Evolutionary conservation across 2,888 invertebrate species (phyloP), one percentile per base, ranked within the genome.

Genomic region (Syritta pipiens): DNA sequence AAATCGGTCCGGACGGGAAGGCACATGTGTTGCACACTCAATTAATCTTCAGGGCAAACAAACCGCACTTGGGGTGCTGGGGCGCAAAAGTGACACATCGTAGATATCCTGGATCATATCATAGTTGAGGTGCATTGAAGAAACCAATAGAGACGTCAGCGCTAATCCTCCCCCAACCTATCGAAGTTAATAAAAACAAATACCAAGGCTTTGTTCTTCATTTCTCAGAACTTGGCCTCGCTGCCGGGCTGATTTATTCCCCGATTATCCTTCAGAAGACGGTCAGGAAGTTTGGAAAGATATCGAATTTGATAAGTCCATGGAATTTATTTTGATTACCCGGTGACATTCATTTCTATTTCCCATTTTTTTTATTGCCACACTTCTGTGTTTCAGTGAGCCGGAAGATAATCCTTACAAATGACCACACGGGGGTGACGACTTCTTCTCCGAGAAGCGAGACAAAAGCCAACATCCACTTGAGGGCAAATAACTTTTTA

Each of bases 241-340:
- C n/a, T n/a, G 20, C 10, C 44, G 7, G 42, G 24, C 62, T 68
- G 74, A 79, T 79, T 79, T 74, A 79, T 79, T 62, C 53, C 35
- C 17, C 74, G 67, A 79, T 68, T 68, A 60, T 67, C 60, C 48
- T 49, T 71, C 6, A 4, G 1, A 49, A 42, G 26, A 20, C 10
- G 14, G 12, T 7, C n/a, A 12, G 6, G n/a, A 14, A 35, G 20
- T 46, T 10, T 49, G n/a, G 26, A 14, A 55, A 55, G 72, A 62
- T 74, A 79, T 74, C 68, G 79, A 74, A 20, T 68, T 62, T 62
- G 74, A 63, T 75, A 82, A 83, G 82, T 82, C 81, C 67, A 26
- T 82, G 81, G 84, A 86, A 88, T 87, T 87, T 86, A 86, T 87
- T 88, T 88, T 87, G 87, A 87, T 87, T 88, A 88, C 83, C 83